phyloP scores from a whole-genome alignment of 2,113 vertebrate species.

The Narcine bancroftii region DNA sequence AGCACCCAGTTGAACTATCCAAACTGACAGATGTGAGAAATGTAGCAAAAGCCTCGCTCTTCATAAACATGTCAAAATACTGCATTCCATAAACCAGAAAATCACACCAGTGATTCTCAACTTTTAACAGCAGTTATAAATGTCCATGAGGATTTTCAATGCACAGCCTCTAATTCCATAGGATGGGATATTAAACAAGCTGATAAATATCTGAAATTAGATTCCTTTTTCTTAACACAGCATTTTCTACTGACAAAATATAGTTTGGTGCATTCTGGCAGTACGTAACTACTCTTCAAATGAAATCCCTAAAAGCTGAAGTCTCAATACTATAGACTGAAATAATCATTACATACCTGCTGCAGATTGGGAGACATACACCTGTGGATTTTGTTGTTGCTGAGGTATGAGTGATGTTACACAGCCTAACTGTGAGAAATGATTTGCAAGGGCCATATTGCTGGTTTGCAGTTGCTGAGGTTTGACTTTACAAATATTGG shows the following conservation, averaged over 20 bases:
- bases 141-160: background rate
- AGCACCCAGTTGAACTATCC: background rate
- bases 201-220: background rate
- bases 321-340: background rate
- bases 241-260: background rate
- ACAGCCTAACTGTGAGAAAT: conserved; percentile 89
- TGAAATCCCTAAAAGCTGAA: background rate
- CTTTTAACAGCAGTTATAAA: background rate
- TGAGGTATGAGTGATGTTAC: conserved; percentile 86
- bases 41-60: background rate
- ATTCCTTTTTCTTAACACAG: background rate
- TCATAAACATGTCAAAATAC: background rate
- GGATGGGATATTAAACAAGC: background rate
- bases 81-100: background rate
- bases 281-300: background rate
- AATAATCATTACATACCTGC: conserved; percentile 66
- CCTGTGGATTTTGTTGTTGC: conserved; percentile 89
- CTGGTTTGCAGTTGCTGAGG: conserved; percentile 88
- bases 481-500: conserved; percentile 98
- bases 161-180: background rate
- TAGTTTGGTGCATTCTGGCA: background rate
- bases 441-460: conserved; percentile 68
- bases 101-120: background rate
- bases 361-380: conserved; percentile 95
- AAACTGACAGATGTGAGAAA: background rate